Evolutionary conservation across 1,140 invertebrate species (phyloP), one percentile per base, ranked within the genome.

Genomic region (Drosophila chauvacae): DNA sequence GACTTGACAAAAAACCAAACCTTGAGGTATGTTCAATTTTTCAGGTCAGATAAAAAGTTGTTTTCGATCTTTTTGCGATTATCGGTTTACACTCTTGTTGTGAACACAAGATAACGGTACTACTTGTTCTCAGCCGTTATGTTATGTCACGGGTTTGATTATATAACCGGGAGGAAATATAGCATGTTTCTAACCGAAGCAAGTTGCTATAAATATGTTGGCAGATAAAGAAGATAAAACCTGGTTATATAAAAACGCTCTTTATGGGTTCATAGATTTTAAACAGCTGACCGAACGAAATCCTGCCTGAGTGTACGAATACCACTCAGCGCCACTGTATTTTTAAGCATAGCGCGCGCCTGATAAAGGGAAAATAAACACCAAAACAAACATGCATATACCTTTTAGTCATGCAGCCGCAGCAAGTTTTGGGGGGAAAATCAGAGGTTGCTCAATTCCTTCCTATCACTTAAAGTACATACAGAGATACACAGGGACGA

Each of bases 81-180:
- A 70, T 68, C 66, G 62, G 26, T 39, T 42, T 42, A 48, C 37
- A 66, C 61, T 42, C 47, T 65, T 14, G 23, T 23, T 23, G 63
- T 26, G 48, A 68, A 7, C 47, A 55, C 39, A 55, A 70, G 66
- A 70, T 70, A 70, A 70, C 48, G 33, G 30, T 56, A 56, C 26
- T n/a, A 35, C 33, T 70, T 45, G 10, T 20, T 37, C 58, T 23
- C 16, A 11, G 53, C 9, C n/a, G 13, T 48, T 28, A 10, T 68
- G 66, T 70, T 70, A 68, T 70, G 63, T 70, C 48, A 70, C 64
- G 14, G 20, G 20, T 26, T 70, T 28, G 10, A 23, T 37, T 68
- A 70, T 66, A 53, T 45, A 62, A 65, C 16, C 14, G 9, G 7
- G 4, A 37, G 20, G 18, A 18, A 23, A 35, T 16, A 20, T 3